A percentile compares a stretch with the other conserved stretches of the same genome.
These are phyloP conservation scores for Periparus ater DNA, from an alignment of 2,797 vertebrate genomes.

Conservation along the genomic window DNA sequence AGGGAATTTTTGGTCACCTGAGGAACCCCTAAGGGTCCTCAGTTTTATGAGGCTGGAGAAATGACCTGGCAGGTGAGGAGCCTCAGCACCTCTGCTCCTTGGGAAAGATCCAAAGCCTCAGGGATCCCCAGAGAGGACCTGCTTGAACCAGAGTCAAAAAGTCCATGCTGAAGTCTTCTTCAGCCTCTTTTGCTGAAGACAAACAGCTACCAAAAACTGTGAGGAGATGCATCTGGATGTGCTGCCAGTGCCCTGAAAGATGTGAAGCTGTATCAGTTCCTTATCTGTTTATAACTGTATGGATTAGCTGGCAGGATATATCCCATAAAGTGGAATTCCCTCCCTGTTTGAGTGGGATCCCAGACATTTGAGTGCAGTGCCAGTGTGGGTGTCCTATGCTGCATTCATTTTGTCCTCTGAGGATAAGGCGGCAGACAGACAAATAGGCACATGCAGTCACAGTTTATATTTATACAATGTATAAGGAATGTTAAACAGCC, in stretches of 20 bases:
- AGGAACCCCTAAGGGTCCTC: not conserved
- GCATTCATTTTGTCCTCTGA: not conserved
- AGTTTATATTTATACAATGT: not conserved
- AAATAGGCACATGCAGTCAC: not conserved
- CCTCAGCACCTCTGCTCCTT: not conserved
- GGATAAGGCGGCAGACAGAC: not conserved
- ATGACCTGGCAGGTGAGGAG: not conserved
- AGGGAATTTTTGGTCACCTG: not conserved
- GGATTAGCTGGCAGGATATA: not conserved
- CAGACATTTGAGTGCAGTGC: not conserved
- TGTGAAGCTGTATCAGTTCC: not conserved
- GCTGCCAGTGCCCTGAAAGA: not conserved
- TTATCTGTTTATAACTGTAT: not conserved
- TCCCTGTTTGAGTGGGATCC: not conserved
- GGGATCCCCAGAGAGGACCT: not conserved
- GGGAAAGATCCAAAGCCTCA: fast-evolving
- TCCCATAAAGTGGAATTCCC: not conserved
- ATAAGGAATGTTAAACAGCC: not conserved
- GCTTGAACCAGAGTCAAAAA: not conserved
- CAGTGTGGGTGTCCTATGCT: not conserved
- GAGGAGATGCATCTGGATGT: not conserved
- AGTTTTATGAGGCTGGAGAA: not conserved
- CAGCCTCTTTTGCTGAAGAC: not conserved
- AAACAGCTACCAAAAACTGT: not conserved
- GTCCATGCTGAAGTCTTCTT: not conserved